Evolutionary conservation across 2,113 vertebrate species (phyloP), one percentile per base, ranked within the genome.

Genomic region (Maccullochella peelii): DNA sequence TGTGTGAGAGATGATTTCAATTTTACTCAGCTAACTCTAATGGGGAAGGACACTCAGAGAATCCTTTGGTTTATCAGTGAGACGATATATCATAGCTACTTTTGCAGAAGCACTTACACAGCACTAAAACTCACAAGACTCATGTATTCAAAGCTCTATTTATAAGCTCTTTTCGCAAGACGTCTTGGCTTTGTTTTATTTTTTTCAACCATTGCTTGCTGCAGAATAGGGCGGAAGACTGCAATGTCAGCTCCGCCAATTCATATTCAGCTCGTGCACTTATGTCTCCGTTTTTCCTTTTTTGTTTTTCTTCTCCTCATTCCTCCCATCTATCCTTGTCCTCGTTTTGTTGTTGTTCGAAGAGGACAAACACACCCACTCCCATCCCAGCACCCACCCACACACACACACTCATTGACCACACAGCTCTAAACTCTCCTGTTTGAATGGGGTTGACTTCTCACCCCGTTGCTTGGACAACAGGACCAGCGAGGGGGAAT

Each of bases 381-480:
- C 25, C 58, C 20, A 3, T 47, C 23, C 30, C 21, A 18, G 23
- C 55, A 54, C 55, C 16, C 78, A 30, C 63, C 33, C 49, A 20
- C 47, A 7, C 67, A 21, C 16, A 21, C 42, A 20, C 23, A 27
- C 79, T 77, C 70, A 61, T 14, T 75, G 82, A 80, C 83, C 79
- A 52, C 73, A 69, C 57, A 38, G 62, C 85, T 84, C 77, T n/a
- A 70, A 81, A 85, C 74, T 63, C 67, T n/a, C 8, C 59, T 85
- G 59, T 88, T 83, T 92, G 84, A 94, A 94, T 85, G 89, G 82
- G 73, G 55, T 85, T 89, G 89, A 92, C 94, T 91, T 90, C 70
- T 93, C 93, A 92, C 88, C 87, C 85, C 9, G 90, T 96, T 85
- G 86, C 89, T 89, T 15, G 63, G 92, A 78, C 86, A 50, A 94